Evolutionary conservation across 2,113 vertebrate species (phyloP).

Genomic region (Procapra przewalskii): DNA sequence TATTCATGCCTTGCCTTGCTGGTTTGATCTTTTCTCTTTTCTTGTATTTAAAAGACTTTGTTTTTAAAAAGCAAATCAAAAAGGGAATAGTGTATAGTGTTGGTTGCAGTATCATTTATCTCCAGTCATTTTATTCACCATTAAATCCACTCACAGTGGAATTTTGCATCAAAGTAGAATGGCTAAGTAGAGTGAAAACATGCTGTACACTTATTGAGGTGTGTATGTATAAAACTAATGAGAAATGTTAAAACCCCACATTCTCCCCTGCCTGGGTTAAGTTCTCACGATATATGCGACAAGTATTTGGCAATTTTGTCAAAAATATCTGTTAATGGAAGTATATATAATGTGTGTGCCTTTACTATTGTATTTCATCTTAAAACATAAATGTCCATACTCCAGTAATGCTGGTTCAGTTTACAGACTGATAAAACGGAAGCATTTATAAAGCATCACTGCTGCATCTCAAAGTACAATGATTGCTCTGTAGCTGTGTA

Average conservation of each 20-base stretch:
- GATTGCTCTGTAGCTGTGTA: fast-evolving
- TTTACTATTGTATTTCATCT: neutral
- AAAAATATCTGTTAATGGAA: neutral
- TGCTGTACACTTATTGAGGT: neutral
- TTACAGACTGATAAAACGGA: neutral
- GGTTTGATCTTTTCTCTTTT: neutral
- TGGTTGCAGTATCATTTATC: neutral
- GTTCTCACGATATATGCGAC: neutral
- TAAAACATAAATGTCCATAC: neutral
- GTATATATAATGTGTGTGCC: neutral
- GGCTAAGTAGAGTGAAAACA: neutral
- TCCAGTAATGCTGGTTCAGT: neutral
- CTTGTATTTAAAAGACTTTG: neutral
- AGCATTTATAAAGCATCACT: fast-evolving
- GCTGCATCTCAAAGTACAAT: no score
- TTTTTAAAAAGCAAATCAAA: neutral
- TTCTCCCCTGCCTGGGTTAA: neutral
- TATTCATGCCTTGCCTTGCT: neutral
- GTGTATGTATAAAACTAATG: neutral
- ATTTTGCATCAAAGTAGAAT: neutral
- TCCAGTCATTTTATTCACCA: neutral
- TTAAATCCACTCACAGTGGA: neutral
- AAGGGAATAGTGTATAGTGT: neutral
- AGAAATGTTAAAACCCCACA: neutral
- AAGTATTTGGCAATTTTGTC: neutral